Conservation (phyloP, 2,797 vertebrate genomes). For the Buceros bicornis region DNA sequence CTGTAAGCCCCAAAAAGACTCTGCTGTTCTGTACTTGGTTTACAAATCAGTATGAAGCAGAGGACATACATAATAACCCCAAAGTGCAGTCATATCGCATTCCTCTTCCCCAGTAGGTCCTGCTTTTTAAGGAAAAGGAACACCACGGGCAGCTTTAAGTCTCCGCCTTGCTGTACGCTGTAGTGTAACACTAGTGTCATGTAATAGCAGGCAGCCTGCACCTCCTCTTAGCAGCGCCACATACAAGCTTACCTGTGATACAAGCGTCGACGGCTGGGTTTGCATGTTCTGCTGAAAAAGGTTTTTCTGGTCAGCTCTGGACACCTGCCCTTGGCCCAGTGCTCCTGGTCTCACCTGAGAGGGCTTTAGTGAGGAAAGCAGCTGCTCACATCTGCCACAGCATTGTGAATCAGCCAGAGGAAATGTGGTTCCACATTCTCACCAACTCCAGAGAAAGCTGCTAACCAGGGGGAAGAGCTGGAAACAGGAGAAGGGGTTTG, state of each 20-base stretch:
- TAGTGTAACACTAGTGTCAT: constrained; percentile 19
- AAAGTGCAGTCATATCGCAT: constrained; percentile 12
- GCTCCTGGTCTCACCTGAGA: constrained; percentile 15
- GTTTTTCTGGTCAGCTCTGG: constrained; percentile 60
- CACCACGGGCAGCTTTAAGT: constrained; percentile 14
- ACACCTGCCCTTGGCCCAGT: constrained; percentile 1
- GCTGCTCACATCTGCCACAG: neutral
- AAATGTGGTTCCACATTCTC: neutral
- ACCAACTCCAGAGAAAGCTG: neutral
- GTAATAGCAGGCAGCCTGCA: constrained; percentile 33
- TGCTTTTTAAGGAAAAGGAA: constrained; percentile 9
- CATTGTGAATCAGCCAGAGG: neutral
- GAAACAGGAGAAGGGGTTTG: neutral
- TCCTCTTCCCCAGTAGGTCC: constrained; percentile 36
- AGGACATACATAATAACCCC: neutral
- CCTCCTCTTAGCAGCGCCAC: constrained; percentile 26
- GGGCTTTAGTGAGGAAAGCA: neutral
- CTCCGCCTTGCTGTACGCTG: constrained; percentile 17
- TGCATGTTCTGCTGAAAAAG: constrained; percentile 70
- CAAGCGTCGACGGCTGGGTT: constrained; percentile 51
- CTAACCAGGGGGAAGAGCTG: neutral
- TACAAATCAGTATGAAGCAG: constrained; percentile 35
- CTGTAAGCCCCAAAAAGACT: neutral
- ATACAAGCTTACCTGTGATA: constrained; percentile 58
- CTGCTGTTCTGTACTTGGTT: constrained; percentile 23